These are phyloP conservation scores for Ooceraea biroi DNA, from an alignment of 1,140 invertebrate genomes.

Conservation along the genomic window DNA sequence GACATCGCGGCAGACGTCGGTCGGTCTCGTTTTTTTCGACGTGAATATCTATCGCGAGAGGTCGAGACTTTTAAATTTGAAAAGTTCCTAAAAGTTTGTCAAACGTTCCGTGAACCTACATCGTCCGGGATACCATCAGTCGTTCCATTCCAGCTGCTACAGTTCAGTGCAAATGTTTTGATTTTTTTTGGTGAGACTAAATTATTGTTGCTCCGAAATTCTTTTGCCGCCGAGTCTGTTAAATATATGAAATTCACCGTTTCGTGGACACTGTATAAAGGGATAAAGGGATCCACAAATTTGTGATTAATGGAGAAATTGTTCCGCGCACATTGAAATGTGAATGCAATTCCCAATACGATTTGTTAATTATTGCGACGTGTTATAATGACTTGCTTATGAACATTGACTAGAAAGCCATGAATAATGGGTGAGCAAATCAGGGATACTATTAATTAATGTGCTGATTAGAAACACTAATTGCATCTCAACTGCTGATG, in stretches of 20 bases:
- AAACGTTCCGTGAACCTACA: no score
- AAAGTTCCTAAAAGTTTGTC: no score
- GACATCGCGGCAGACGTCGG: not conserved
- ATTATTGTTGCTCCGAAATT: no score
- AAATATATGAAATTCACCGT: no score
- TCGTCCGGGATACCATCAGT: no score
- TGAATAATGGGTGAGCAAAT: slow-evolving; percentile 43
- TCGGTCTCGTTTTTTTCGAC: not conserved
- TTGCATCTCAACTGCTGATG: slow-evolving; percentile 57
- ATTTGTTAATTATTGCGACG: slow-evolving; percentile 47
- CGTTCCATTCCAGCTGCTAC: no score
- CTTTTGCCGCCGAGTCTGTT: no score
- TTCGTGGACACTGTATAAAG: not conserved
- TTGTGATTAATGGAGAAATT: not conserved
- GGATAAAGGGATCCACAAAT: not conserved
- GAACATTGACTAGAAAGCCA: slow-evolving; percentile 23
- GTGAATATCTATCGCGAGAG: no score
- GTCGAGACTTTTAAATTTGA: no score
- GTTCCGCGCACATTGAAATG: slow-evolving; percentile 5
- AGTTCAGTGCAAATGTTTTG: no score
- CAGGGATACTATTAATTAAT: slow-evolving; percentile 66
- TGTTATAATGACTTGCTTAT: slow-evolving; percentile 30
- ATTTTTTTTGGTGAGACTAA: no score
- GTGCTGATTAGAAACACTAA: slow-evolving; percentile 71
- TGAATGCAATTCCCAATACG: slow-evolving; percentile 37